Base-by-base conservation (phyloP, 2,113 vertebrate species). In the Lonchura striata region DNA sequence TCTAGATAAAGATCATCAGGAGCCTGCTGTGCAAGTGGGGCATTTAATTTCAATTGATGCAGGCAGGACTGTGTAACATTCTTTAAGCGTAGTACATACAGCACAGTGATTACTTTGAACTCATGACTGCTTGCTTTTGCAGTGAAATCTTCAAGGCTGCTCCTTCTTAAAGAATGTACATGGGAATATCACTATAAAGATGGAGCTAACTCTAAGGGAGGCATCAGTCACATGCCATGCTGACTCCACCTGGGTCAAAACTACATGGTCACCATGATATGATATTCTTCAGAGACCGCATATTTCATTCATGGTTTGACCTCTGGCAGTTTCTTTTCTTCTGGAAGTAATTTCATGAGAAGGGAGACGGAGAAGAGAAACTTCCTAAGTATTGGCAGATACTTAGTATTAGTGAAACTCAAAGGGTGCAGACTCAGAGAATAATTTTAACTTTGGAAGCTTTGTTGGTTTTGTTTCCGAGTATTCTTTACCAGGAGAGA, bases 21-120 rank as follows among this genome's bases (percentile, higher is more conserved):
- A 90, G 47, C 30, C 30, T 75, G 20, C 61, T 60, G 25, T 59
- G 41, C 52, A 63, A 46, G 30, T 41, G 42, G 7, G 50, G 27
- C 39, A 66, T 10, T 42, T 68, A 19, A 37, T 69, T 66, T 59
- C 54, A 49, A 0, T 28, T 0, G 0, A 16, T 63, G 31, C 19
- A 49, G 46, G 31, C 44, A 86, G 74, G 18, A 21, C 28, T 65
- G 4, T 10, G 47, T 24, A 61, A 25, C 25, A 8, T 11, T 53
- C 65, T 59, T 44, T 44, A 54, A 75, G 50, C 77, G 22, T 1
- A 53, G 22, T 15, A 82, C 35, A 17, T 41, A n/a, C 8, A 70
- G 39, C 1, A 11, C 42, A 31, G 16, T 13, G 16, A 28, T 71
- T 78, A 42, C 46, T 76, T 46, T 13, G 56, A 88, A 49, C 27